A percentile compares a stretch with the other conserved stretches of the same genome.
Evolutionary conservation across 2,888 invertebrate genomes (phyloP).

Genomic region (Melanophora roralis): DNA sequence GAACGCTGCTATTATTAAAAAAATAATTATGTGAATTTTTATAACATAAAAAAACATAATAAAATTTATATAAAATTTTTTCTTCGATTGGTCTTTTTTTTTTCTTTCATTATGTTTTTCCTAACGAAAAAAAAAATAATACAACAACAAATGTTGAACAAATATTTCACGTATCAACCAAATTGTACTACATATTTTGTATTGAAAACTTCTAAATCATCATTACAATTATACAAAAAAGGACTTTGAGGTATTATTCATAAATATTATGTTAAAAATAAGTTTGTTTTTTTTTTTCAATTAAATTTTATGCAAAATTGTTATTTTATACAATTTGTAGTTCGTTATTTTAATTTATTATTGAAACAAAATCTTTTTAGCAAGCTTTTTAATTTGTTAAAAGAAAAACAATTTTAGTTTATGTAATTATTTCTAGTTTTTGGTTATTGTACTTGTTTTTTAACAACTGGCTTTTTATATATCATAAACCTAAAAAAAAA

Average conservation of each 20-base stretch:
- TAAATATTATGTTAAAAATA: conserved; percentile 61
- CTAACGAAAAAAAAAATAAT: conserved; percentile 32
- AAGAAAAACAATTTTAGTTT: conserved; percentile 34
- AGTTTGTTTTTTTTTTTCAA: conserved; percentile 63
- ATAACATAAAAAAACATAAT: conserved; percentile 11
- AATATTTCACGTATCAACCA: conserved; percentile 60
- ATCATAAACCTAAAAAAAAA: conserved; percentile 5
- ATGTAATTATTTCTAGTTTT: conserved; percentile 5
- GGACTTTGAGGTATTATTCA: conserved; percentile 78
- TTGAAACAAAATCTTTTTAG: too few species aligned
- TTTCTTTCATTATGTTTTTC: conserved; percentile 56
- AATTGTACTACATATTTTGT: conserved; percentile 53
- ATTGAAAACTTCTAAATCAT: conserved; percentile 60
- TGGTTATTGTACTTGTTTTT: not conserved
- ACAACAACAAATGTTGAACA: conserved; percentile 33
- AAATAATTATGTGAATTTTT: not conserved
- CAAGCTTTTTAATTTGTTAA: conserved; percentile 53
- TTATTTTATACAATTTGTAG: too few species aligned
- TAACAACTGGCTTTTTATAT: conserved; percentile 41
- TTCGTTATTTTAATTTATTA: too few species aligned
- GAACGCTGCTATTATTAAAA: not conserved
- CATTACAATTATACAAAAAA: conserved; percentile 67
- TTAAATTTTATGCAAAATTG: too few species aligned
- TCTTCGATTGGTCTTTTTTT: conserved; percentile 72
- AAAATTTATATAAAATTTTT: conserved; percentile 57